Base-by-base conservation (phyloP, 37 sponge, comb jelly and placozoan genomes). In the Chondrosia reniformis region DNA sequence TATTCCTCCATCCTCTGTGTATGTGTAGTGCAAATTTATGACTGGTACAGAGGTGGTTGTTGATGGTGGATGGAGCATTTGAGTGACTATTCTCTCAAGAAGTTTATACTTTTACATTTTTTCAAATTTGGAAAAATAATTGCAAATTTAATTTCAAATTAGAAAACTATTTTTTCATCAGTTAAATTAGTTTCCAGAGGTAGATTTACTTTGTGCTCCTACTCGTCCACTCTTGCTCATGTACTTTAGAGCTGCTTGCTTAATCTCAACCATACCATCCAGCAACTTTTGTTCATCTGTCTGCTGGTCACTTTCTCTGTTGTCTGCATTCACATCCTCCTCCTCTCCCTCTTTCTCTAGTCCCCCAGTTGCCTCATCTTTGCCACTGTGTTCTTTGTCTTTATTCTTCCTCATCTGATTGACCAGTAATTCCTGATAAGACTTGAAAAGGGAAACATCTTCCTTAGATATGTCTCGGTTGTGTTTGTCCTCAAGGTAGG, bases 21-120 rank as follows among this genome's bases (percentile, higher is more conserved):
- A 28, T 67, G 10, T 79, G 31, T 83, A 92, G 89, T 79, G 84
- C 59, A 74, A 83, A 12, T 93, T 88, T 83, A 78, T 93, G 55
- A 93, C 93, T 82, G 89, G 93, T 3, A 41, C 83, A 2, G 66
- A 46, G 52, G 34, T 85, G 17, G 63, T 82, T 17, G 86, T 93
- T 74, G 93, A 93, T 85, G 93, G 93, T 33, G 93, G 93, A n/a
- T 93, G 93, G 93, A 93, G 84, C 24, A 24, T 84, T 9, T 91
- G 45, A 83, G n/a, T 30, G 30, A 19, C 61, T n/a, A n/a, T n/a
- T n/a, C n/a, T n/a, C n/a, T n/a, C n/a, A n/a, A n/a, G n/a, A n/a
- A n/a, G n/a, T n/a, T n/a, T n/a, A n/a, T n/a, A n/a, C n/a, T n/a
- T n/a, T n/a, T n/a, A n/a, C n/a, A n/a, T n/a, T n/a, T 15, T 49